These are phyloP conservation scores for Loxodonta africana DNA, from an alignment of 2,113 vertebrate species.

Conservation along the genomic window DNA sequence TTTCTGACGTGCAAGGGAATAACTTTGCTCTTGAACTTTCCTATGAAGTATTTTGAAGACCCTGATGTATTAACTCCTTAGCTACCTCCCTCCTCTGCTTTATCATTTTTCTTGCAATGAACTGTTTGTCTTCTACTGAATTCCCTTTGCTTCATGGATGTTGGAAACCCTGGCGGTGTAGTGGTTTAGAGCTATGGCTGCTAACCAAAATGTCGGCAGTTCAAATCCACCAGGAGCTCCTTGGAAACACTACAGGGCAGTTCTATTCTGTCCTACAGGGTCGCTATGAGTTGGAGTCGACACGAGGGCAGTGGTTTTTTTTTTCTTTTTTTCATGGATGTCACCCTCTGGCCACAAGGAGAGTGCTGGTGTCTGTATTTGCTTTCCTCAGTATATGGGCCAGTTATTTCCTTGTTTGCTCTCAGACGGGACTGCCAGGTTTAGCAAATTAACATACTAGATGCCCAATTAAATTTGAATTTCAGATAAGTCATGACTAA, in stretches of 20 bases:
- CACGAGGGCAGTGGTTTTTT: too few relatives aligned
- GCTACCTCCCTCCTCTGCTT: background rate
- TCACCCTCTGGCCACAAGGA: background rate
- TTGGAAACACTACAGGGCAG: too few relatives aligned
- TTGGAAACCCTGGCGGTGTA: background rate
- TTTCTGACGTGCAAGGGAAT: background rate
- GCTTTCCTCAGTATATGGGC: accelerated
- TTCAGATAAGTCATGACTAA: background rate
- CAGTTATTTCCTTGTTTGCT: too few relatives aligned
- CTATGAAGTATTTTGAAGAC: background rate
- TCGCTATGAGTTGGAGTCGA: too few relatives aligned
- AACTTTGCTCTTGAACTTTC: background rate
- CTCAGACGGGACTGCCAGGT: background rate
- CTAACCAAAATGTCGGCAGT: too few relatives aligned
- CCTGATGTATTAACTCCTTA: background rate
- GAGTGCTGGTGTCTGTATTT: accelerated
- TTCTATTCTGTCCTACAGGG: too few relatives aligned
- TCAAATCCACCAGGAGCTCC: too few relatives aligned
- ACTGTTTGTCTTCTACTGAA: background rate
- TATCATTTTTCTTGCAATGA: background rate
- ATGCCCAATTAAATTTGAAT: background rate
- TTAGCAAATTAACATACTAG: background rate
- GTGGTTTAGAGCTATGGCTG: too few relatives aligned
- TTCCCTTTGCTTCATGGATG: background rate
- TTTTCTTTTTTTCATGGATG: background rate